Conservation (phyloP, 2,888 invertebrate genomes). For the Gandaritis pyraliata region DNA sequence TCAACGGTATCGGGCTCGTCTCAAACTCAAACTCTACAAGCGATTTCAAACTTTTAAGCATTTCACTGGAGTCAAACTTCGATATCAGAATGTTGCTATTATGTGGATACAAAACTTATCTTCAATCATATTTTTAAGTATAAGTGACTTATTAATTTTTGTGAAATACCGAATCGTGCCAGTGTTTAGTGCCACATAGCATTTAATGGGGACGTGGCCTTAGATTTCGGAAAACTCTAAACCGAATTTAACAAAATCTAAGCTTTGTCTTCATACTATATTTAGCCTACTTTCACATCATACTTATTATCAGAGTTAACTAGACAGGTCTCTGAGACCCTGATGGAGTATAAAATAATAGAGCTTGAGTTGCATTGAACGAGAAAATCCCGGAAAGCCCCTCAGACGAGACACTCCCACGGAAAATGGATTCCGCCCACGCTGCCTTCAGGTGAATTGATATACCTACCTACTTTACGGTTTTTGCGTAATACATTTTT, state of each 20-base stretch:
- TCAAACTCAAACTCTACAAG: conserved; percentile 28
- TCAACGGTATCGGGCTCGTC: conserved; percentile 22
- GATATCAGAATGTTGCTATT: conserved; percentile 29
- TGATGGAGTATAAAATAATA: conserved; percentile 34
- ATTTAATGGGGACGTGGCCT: too few relatives aligned
- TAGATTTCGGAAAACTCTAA: too few relatives aligned
- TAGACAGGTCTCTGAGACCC: conserved; percentile 20
- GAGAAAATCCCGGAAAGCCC: conserved; percentile 38
- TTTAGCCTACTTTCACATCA: conserved; percentile 32
- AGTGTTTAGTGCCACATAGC: too few relatives aligned
- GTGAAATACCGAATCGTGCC: too few relatives aligned
- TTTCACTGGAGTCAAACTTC: conserved; percentile 48
- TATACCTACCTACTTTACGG: conserved; percentile 13
- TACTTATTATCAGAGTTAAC: conserved; percentile 26
- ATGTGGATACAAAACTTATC: not conserved
- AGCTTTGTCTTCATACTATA: too few relatives aligned
- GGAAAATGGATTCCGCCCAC: conserved; percentile 36
- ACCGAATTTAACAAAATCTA: too few relatives aligned
- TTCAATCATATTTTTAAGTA: too few relatives aligned
- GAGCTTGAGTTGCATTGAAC: conserved; percentile 33
- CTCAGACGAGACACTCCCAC: conserved; percentile 30
- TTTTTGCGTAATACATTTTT: too few relatives aligned
- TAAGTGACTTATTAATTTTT: too few relatives aligned
- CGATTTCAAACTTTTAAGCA: conserved; percentile 45
- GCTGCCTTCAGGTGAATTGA: conserved; percentile 27